phyloP scores from a whole-genome alignment of 2,797 vertebrate species.

The Pseudochirops cupreus region DNA sequence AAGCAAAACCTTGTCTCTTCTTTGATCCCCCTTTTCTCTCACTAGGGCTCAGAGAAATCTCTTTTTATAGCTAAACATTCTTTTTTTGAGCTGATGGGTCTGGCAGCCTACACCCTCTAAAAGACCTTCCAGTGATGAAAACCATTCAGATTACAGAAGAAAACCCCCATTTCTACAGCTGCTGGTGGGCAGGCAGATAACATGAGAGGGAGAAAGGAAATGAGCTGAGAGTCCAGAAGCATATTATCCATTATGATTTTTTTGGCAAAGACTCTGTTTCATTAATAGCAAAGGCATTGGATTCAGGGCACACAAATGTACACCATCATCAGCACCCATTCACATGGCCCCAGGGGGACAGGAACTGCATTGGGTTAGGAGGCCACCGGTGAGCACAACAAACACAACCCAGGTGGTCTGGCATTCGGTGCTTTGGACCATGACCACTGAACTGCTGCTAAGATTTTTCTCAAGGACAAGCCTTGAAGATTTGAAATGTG shows the following conservation, averaged over 20 bases:
- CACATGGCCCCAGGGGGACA: background rate
- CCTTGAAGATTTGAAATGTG: background rate
- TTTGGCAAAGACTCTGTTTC: slow-evolving; percentile 70
- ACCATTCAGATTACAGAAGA: slow-evolving; percentile 67
- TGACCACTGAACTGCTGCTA: background rate
- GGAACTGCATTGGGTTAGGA: background rate
- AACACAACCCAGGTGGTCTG: background rate
- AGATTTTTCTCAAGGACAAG: background rate
- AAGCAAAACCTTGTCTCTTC: background rate
- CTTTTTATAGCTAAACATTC: background rate
- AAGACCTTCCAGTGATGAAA: slow-evolving; percentile 67
- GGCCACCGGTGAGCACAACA: background rate
- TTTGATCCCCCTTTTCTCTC: background rate
- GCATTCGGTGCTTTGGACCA: background rate
- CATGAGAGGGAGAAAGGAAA: slow-evolving; percentile 66
- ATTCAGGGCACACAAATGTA: background rate
- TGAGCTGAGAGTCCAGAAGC: slow-evolving; percentile 66
- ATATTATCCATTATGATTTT: slow-evolving; percentile 39
- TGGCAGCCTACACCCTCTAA: slow-evolving; percentile 60
- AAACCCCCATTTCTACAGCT: slow-evolving; percentile 77
- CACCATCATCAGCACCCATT: slow-evolving; percentile 21
- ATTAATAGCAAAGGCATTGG: slow-evolving; percentile 52
- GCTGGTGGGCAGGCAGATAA: slow-evolving; percentile 72
- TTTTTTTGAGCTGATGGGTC: slow-evolving; percentile 35
- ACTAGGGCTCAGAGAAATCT: background rate